A percentile compares a stretch with the other conserved stretches of the same genome.
phyloP scores from a whole-genome alignment of 2,113 vertebrate genomes.

The Antechinus stuartii region DNA sequence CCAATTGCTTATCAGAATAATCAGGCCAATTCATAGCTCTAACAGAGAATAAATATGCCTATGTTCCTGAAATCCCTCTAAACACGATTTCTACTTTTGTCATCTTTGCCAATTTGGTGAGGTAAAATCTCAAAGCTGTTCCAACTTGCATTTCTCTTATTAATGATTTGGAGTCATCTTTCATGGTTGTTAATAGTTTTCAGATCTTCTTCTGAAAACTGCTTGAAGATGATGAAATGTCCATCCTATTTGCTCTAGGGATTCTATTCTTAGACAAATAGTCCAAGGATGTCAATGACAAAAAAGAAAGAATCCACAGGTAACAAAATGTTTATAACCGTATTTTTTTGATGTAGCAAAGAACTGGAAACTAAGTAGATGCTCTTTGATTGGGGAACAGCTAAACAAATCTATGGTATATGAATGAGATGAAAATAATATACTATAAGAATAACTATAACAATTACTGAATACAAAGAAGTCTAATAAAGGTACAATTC shows the following conservation, averaged over 20 bases:
- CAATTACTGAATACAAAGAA: not conserved
- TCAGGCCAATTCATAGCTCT: not conserved
- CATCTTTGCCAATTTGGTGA: not conserved
- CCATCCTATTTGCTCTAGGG: not conserved
- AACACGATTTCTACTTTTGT: not conserved
- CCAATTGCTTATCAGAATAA: not conserved
- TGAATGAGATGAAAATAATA: not conserved
- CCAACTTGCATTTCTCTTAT: not conserved
- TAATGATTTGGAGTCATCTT: not conserved
- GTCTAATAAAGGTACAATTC: not conserved
- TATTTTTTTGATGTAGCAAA: not conserved
- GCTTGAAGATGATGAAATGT: not conserved
- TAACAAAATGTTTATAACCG: not conserved
- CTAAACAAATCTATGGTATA: not conserved
- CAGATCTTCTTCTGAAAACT: not conserved
- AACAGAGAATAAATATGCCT: not conserved
- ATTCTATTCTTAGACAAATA: not conserved
- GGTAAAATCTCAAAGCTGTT: not conserved
- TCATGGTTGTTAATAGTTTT: not conserved
- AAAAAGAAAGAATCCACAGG: not conserved
- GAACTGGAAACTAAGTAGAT: not conserved
- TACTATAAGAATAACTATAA: not conserved
- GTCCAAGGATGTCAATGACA: not conserved
- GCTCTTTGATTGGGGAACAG: not conserved
- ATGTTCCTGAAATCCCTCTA: not conserved